Evolutionary conservation across 1,140 invertebrate genomes (phyloP).

Genomic region (Drosophila punjabiensis): DNA sequence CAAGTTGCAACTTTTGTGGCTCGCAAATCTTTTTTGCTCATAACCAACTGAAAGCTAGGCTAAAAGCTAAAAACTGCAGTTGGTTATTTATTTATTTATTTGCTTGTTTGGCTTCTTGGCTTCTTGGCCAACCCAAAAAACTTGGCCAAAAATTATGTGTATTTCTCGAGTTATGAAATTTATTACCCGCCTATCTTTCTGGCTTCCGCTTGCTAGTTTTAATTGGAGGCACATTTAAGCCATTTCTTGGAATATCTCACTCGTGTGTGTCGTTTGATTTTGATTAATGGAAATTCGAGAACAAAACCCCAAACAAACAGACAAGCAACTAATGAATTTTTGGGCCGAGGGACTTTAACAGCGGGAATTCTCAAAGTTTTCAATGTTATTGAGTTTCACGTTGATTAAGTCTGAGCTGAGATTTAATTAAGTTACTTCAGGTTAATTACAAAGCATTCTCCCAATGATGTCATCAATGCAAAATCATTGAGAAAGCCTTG

Average conservation of each 20-base stretch:
- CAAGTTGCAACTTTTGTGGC: slow-evolving; percentile 54
- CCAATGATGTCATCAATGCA: slow-evolving; percentile 32
- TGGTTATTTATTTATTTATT: slow-evolving; percentile 27
- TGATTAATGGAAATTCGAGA: slow-evolving; percentile 50
- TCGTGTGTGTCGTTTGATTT: slow-evolving; percentile 28
- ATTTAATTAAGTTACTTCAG: slow-evolving; percentile 46
- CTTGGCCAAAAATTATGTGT: slow-evolving; percentile 23
- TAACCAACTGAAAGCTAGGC: neutral
- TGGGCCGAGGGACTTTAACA: slow-evolving; percentile 5
- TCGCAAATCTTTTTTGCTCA: slow-evolving; percentile 41
- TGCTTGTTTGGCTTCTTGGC: slow-evolving; percentile 21
- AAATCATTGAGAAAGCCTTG: slow-evolving; percentile 1
- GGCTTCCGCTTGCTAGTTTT: slow-evolving; percentile 27
- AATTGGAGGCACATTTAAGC: slow-evolving; percentile 56
- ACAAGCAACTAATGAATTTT: slow-evolving; percentile 12
- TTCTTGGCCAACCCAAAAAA: slow-evolving; percentile 2
- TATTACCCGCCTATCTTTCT: slow-evolving; percentile 27
- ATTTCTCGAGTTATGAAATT: slow-evolving; percentile 49
- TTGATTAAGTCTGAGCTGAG: slow-evolving; percentile 23
- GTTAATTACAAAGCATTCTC: slow-evolving; percentile 32
- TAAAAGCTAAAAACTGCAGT: slow-evolving; percentile 9
- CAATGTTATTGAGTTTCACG: slow-evolving; percentile 26
- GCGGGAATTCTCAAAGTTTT: slow-evolving; percentile 29
- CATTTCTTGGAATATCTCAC: slow-evolving; percentile 45
- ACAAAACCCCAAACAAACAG: slow-evolving; percentile 8